Base-by-base conservation (phyloP, 2,888 invertebrate species). In the Dilophus febrilis region DNA sequence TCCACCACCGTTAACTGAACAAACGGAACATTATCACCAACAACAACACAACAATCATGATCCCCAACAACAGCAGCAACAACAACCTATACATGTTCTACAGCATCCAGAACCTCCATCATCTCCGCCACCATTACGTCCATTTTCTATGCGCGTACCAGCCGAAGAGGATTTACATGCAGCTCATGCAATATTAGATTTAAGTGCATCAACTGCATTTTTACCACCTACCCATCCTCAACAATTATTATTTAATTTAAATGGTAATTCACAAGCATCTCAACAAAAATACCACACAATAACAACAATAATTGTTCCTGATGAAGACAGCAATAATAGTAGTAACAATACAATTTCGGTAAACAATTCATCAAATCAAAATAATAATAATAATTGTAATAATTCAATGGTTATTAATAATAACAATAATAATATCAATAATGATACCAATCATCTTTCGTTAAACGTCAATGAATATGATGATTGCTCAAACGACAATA, bases 161-260 rank as follows among this genome's bases (percentile, higher is more conserved):
- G 77, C 81, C 26, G 82, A 83, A 55, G 86, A 86, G 57, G 86
- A 87, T 53, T 67, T 87, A 38, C 83, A 83, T 50, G 86, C 86
- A 14, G 87, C 86, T 3, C 86, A 86, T 56, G 86, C 88, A 13
- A 87, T 90, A 50, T 70, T 90, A 42, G 88, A 90, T 60, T 68
- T 90, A 46, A 87, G 87, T 61, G 82, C 87, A 47, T 83, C 86
- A 39, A 83, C 84, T 37, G 81, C 82, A 30, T 74, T 77, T 46
- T 69, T 81, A 49, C 67, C 75, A 42, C 71, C 73, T 44, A 16
- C 42, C 26, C 44, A 41, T 3, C 51, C 49, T 11, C 45, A 45
- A 19, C 32, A 43, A 43, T 18, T 36, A 34, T 22, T 41, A 43
- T 22, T 22, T 22, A 22, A 22, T 22, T 22, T 22, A 22, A 22